Conservation (phyloP, 2,113 vertebrate genomes). For the Prietella phreatophila region DNA sequence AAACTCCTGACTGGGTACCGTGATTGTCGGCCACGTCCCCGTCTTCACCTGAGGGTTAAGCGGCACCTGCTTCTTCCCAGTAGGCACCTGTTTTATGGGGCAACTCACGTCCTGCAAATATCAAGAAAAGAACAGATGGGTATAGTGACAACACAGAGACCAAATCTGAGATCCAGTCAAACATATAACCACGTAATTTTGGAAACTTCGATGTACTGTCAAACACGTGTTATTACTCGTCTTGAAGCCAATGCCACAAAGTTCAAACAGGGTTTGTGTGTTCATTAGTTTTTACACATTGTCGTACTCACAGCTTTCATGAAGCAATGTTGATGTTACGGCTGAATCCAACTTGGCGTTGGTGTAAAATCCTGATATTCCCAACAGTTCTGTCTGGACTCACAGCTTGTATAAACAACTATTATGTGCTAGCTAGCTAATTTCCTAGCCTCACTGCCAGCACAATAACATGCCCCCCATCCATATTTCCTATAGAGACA, state of each 20-base stretch:
- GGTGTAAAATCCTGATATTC: background rate
- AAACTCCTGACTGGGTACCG: slow-evolving; percentile 98
- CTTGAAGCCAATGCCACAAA: background rate
- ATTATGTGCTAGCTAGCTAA: background rate
- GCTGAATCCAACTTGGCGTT: background rate
- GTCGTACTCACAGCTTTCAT: background rate
- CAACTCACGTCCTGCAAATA: slow-evolving; percentile 91
- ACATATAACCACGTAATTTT: background rate
- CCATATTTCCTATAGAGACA: background rate
- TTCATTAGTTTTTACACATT: background rate
- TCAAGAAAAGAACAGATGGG: background rate
- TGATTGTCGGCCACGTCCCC: slow-evolving; percentile 88
- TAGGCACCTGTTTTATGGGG: slow-evolving; percentile 97
- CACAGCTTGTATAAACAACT: background rate
- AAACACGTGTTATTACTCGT: background rate
- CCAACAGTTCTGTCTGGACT: background rate
- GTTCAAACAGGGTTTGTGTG: background rate
- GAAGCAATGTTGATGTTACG: background rate
- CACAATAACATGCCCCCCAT: background rate
- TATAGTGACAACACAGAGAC: background rate
- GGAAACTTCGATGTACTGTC: background rate
- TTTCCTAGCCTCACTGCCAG: background rate
- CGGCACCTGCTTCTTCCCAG: slow-evolving; percentile 99
- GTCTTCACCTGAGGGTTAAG: slow-evolving; percentile 97
- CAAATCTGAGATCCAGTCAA: background rate